Evolutionary conservation across 2,888 invertebrate genomes (phyloP), one percentile per base, ranked within the genome.

Genomic region (Napeogenes sylphis): DNA sequence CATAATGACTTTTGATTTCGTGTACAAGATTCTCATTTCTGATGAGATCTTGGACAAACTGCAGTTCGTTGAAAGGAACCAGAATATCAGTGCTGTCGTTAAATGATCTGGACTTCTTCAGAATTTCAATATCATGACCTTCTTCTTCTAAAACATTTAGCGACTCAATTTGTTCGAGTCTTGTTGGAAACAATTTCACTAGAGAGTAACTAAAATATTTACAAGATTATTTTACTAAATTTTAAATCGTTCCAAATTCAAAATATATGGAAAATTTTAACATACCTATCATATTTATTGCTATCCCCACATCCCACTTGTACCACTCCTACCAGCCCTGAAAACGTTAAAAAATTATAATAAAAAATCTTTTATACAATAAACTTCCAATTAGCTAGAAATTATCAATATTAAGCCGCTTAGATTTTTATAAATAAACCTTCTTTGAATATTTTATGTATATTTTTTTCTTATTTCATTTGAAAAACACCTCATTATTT

Each of bases 51-150:
- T 78, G 60, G 2, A 88, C 61, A 32, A 67, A 73, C 0, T 67
- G 63, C 53, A 81, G 56, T 4, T 73, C 74, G 2, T 71, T 62
- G 0, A 77, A 74, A 0, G 87, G 82, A 6, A 88, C 85, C 64
- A 90, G 70, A 0, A 89, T 53, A 62, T 90, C 90, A 1, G 84
- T 69, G 30, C 83, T 86, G 68, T 89, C 90, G 57, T 89, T 84
- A 45, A 79, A 60, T 0, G 80, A 85, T 35, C 82, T 72, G 59
- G 84, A 81, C 13, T 66, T 71, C 69, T 90, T 90, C 46, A 90
- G 61, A 0, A 87, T 70, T 65, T 87, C 83, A 10, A 87, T 63
- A 21, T 71, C 64, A 33, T 73, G 73, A 3, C 75, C 71, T 4
- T 84, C 76, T 46, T 80, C 79, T 3, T 75, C 66, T 54, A 88